Conservation (phyloP, 2,797 vertebrate species). For the Coregonus suidteri region DNA sequence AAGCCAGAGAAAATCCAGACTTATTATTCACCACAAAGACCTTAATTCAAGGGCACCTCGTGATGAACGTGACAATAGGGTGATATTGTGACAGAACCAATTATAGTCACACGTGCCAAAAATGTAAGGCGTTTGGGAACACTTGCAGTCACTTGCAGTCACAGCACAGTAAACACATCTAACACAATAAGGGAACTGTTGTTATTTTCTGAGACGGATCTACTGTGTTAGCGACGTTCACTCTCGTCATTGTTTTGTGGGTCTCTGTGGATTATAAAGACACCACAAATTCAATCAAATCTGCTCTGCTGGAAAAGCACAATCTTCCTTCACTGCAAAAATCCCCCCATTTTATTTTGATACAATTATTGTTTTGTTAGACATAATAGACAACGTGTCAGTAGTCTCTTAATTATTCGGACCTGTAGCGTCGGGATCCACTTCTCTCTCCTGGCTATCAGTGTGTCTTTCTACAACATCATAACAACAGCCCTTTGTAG, state of each 20-base stretch:
- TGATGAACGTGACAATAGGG: background rate
- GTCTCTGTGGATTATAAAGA: background rate
- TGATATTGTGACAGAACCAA: background rate
- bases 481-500: background rate
- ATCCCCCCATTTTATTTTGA: background rate
- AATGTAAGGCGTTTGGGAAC: background rate
- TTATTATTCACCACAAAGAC: background rate
- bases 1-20: background rate
- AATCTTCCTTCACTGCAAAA: background rate
- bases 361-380: background rate
- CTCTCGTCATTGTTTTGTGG: no score
- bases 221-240: background rate
- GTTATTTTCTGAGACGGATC: background rate
- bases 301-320: background rate
- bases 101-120: background rate
- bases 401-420: background rate
- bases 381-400: no score
- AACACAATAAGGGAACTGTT: background rate
- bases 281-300: background rate
- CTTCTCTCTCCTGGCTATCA: background rate
- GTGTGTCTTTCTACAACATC: background rate
- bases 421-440: background rate
- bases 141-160: background rate
- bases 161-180: background rate
- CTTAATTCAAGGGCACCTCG: background rate